Evolutionary conservation across 2,113 vertebrate genomes (phyloP).

Genomic region (Melanocharis versteri): DNA sequence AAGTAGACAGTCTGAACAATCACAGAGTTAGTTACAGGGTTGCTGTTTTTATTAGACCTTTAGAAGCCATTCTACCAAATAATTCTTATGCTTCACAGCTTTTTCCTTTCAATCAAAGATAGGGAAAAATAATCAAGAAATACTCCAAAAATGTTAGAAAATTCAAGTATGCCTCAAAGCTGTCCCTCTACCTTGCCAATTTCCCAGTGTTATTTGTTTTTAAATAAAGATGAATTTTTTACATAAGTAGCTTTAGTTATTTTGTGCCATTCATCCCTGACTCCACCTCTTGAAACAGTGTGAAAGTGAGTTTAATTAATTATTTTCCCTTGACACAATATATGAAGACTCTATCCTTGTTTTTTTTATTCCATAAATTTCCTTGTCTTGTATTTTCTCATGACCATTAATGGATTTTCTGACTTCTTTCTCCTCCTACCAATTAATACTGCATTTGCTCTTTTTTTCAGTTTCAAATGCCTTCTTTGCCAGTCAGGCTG

Average conservation of each 20-base stretch:
- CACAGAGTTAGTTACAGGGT: neutral
- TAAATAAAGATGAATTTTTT: neutral
- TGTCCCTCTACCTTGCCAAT: neutral
- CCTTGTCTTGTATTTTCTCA: neutral
- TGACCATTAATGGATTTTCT: neutral
- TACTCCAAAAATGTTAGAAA: neutral
- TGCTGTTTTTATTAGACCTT: constrained; percentile 7
- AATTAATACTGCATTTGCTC: neutral
- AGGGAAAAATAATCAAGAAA: neutral
- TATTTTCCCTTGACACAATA: neutral
- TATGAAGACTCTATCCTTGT: neutral
- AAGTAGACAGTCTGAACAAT: neutral
- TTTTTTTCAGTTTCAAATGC: neutral
- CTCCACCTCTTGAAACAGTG: neutral
- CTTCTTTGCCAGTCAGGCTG: neutral
- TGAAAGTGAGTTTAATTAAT: neutral
- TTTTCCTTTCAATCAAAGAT: neutral
- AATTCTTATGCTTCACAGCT: neutral
- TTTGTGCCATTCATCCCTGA: neutral
- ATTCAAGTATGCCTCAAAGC: neutral
- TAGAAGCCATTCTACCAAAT: neutral
- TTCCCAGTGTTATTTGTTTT: neutral
- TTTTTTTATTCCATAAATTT: neutral
- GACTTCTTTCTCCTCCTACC: neutral
- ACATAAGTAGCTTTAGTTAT: neutral